phyloP scores from a whole-genome alignment of 2,113 vertebrate species.

The Bostrychus sinensis region DNA sequence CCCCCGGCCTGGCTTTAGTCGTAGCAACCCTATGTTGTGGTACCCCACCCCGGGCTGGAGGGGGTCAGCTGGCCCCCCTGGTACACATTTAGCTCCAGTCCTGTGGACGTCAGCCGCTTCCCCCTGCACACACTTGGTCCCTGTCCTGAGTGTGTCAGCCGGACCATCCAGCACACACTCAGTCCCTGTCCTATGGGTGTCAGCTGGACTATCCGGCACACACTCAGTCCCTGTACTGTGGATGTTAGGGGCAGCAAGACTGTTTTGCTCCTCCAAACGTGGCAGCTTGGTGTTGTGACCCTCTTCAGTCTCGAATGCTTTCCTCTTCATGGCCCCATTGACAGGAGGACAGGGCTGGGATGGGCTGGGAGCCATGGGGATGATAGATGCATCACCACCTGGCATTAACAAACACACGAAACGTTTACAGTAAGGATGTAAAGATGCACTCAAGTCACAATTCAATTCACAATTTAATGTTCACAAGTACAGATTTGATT shows the following conservation, averaged over 20 bases:
- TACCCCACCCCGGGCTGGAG: slow-evolving; percentile 78
- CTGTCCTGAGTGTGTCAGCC: background rate
- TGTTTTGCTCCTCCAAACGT: slow-evolving; percentile 41
- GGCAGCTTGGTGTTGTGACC: slow-evolving; percentile 9
- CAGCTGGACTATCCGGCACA: background rate
- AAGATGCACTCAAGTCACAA: too few species aligned
- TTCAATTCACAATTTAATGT: too few species aligned
- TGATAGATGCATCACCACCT: slow-evolving; percentile 97
- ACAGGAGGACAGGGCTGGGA: slow-evolving; percentile 74
- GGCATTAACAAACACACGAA: slow-evolving; percentile 1
- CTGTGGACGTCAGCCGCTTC: slow-evolving; percentile 80
- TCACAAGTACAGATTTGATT: too few species aligned
- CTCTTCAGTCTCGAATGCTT: slow-evolving; percentile 7
- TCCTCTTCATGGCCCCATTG: slow-evolving; percentile 38
- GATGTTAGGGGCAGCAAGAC: background rate
- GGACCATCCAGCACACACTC: background rate
- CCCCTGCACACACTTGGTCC: background rate
- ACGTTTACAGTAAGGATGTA: too few species aligned
- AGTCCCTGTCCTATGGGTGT: background rate
- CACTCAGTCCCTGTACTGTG: background rate
- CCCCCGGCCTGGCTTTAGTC: slow-evolving; percentile 93
- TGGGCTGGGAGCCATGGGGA: slow-evolving; percentile 80
- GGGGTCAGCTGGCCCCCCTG: slow-evolving; percentile 79
- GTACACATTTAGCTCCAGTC: slow-evolving; percentile 93
- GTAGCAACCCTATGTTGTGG: slow-evolving; percentile 84